phyloP scores from a whole-genome alignment of 1,140 invertebrate genomes.

The Apocrypta bakeri region DNA sequence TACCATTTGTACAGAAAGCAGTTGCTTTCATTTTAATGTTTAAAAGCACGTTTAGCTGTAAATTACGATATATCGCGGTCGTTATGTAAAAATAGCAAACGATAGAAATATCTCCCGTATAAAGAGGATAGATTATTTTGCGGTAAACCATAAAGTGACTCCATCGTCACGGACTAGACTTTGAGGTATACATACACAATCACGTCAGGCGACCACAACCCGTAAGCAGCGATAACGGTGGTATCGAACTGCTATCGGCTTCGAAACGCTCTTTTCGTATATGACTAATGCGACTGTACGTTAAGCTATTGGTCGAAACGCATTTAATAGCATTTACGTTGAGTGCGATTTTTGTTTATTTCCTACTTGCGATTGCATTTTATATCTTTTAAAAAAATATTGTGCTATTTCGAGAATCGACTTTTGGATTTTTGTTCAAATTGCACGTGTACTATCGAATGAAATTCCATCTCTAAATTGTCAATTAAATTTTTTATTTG shows the following conservation, averaged over 20 bases:
- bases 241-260: background rate
- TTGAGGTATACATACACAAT: background rate
- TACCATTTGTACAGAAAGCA: background rate
- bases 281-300: background rate
- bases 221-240: constrained; percentile 13
- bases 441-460: no score
- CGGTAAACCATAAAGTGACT: background rate
- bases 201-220: constrained; percentile 7
- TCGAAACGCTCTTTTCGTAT: background rate
- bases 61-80: background rate
- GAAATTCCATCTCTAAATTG: no score
- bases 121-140: background rate
- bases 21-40: background rate
- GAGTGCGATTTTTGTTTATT: background rate
- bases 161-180: background rate
- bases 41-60: background rate
- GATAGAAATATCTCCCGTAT: background rate
- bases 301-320: background rate
- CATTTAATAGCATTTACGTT: background rate
- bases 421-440: no score
- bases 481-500: no score
- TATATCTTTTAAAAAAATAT: no score
- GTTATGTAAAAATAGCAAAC: background rate
- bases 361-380: no score
- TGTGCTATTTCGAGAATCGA: no score